phyloP scores from a whole-genome alignment of 2,888 invertebrate genomes.

The Rhyacophila evoluta region DNA sequence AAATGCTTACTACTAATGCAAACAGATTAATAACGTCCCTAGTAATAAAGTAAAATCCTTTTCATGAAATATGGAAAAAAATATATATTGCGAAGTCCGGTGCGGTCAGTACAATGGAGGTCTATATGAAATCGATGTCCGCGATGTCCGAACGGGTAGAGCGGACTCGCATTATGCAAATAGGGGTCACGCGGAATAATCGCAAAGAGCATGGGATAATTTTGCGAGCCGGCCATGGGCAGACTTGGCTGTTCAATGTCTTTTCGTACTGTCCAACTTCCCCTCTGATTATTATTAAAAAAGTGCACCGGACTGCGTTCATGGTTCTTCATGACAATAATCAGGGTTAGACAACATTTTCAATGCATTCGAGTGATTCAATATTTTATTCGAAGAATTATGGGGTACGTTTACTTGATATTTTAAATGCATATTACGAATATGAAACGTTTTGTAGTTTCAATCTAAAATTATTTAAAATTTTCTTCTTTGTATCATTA shows the following conservation, averaged over 20 bases:
- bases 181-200: constrained; percentile 54
- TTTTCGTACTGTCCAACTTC: constrained; percentile 16
- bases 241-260: constrained; percentile 25
- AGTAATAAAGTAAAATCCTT: background rate
- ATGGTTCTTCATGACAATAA: background rate
- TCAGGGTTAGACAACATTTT: background rate
- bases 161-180: constrained; percentile 50
- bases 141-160: constrained; percentile 33
- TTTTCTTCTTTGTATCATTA: too few species aligned
- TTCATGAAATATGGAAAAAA: background rate
- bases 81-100: background rate
- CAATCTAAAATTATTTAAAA: too few species aligned
- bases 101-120: constrained; percentile 39
- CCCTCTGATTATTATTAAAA: background rate
- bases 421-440: too few species aligned
- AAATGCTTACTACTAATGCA: constrained; percentile 37
- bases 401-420: too few species aligned
- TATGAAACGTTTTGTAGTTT: too few species aligned
- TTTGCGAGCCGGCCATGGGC: constrained; percentile 42
- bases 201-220: constrained; percentile 54
- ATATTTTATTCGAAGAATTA: too few species aligned
- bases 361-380: too few species aligned
- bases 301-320: background rate
- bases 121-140: constrained; percentile 1
- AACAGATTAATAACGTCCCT: constrained; percentile 44